Conservation (phyloP, 1,140 invertebrate species). For the Chrysomallon squamiferum region DNA sequence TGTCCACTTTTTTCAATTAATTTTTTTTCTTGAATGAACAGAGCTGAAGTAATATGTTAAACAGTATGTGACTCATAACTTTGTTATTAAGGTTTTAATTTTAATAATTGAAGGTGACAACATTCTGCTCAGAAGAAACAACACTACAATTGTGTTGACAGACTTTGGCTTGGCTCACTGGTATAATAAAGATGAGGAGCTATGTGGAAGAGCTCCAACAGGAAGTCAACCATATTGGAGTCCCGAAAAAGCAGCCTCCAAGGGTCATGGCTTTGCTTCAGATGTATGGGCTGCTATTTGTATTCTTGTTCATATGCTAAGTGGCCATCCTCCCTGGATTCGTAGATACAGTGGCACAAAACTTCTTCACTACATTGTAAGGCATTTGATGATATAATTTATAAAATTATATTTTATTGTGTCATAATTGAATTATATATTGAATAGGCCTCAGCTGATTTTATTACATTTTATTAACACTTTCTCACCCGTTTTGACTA, state of each 20-base stretch:
- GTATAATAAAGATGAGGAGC: slow-evolving; percentile 15
- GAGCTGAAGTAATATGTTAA: too few relatives aligned
- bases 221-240: slow-evolving; percentile 52
- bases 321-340: slow-evolving; percentile 51
- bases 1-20: too few relatives aligned
- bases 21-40: neutral
- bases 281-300: slow-evolving; percentile 56
- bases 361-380: slow-evolving; percentile 46
- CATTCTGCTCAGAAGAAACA: slow-evolving; percentile 37
- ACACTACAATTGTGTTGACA: slow-evolving; percentile 29
- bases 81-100: too few relatives aligned
- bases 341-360: slow-evolving; percentile 26
- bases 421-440: neutral
- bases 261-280: slow-evolving; percentile 49
- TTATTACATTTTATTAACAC: neutral
- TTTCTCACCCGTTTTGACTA: neutral
- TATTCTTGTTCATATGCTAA: slow-evolving; percentile 51
- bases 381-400: slow-evolving; percentile 9
- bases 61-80: too few relatives aligned
- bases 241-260: slow-evolving; percentile 50
- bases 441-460: neutral
- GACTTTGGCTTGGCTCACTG: slow-evolving; percentile 52
- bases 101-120: slow-evolving; percentile 61
- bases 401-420: neutral
- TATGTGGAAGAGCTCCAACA: slow-evolving; percentile 25